phyloP scores from a whole-genome alignment of 2,888 invertebrate genomes.

The Metallyticus violacea region DNA sequence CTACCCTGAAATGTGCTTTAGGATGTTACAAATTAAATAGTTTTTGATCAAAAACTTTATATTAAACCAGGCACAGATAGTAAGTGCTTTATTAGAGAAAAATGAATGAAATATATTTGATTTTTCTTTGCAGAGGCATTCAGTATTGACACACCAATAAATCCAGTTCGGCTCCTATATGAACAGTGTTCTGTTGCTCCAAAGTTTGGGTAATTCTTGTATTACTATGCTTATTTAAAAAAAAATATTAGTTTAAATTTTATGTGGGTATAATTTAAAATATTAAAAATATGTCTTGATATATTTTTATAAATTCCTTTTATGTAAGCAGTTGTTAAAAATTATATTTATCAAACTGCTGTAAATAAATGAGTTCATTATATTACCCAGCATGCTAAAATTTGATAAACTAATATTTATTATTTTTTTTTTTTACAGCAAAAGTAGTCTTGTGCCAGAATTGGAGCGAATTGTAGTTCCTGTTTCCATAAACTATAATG shows the following conservation, averaged over 20 bases:
- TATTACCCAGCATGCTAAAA: no score
- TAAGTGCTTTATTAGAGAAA: neutral
- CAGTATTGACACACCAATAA: conserved; percentile 78
- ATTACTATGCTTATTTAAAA: neutral
- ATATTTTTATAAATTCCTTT: no score
- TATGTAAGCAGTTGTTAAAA: no score
- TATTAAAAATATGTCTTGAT: no score
- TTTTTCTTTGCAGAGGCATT: conserved; percentile 60
- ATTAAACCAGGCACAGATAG: neutral
- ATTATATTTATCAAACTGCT: no score
- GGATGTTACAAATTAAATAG: neutral
- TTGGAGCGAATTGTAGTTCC: conserved; percentile 31
- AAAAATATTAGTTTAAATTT: neutral
- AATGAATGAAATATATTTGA: neutral
- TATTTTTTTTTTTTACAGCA: neutral
- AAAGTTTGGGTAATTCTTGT: conserved; percentile 62
- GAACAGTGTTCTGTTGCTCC: conserved; percentile 77
- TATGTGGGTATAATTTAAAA: no score
- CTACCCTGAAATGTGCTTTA: neutral
- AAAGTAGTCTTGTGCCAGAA: neutral
- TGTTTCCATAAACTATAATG: conserved; percentile 50
- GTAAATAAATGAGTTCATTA: no score
- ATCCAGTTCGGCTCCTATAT: conserved; percentile 81
- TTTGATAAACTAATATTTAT: no score
- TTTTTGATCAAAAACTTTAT: neutral